Conservation (phyloP, 1,140 invertebrate species). For the Arion vulgaris region DNA sequence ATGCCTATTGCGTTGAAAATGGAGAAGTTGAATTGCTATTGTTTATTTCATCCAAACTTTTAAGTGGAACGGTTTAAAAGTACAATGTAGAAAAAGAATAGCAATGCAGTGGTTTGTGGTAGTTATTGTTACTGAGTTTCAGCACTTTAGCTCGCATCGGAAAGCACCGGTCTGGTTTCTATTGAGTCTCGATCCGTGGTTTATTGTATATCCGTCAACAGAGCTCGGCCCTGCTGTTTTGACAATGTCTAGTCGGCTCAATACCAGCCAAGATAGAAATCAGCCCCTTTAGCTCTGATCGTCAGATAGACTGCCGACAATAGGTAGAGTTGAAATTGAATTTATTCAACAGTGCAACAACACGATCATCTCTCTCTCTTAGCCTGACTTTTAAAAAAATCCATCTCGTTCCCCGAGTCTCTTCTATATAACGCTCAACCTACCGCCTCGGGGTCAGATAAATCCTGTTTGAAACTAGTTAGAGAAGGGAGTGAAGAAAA, state of each 20-base stretch:
- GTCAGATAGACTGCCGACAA: not conserved
- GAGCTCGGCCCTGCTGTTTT: not conserved
- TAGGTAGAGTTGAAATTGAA: not conserved
- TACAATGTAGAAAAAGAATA: not conserved
- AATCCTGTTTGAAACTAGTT: not conserved
- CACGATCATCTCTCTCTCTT: not conserved
- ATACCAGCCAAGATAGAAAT: not conserved
- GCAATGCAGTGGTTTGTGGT: not conserved
- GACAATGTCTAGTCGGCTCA: constrained; percentile 3
- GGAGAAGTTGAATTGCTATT: too few species aligned
- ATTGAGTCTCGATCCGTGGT: not conserved
- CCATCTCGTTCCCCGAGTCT: not conserved
- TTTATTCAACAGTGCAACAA: not conserved
- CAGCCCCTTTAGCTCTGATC: not conserved
- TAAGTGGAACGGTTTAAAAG: not conserved
- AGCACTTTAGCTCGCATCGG: not conserved
- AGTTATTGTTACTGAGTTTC: not conserved
- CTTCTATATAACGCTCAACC: not conserved
- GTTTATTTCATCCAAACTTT: not conserved
- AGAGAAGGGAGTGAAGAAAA: not conserved
- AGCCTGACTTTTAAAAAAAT: not conserved
- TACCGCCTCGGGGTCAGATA: not conserved
- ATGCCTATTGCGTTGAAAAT: too few species aligned
- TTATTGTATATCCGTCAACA: not conserved
- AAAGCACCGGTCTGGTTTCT: not conserved